These are phyloP conservation scores for Thelaira solivaga DNA, from an alignment of 2,888 invertebrate species.

Conservation along the genomic window DNA sequence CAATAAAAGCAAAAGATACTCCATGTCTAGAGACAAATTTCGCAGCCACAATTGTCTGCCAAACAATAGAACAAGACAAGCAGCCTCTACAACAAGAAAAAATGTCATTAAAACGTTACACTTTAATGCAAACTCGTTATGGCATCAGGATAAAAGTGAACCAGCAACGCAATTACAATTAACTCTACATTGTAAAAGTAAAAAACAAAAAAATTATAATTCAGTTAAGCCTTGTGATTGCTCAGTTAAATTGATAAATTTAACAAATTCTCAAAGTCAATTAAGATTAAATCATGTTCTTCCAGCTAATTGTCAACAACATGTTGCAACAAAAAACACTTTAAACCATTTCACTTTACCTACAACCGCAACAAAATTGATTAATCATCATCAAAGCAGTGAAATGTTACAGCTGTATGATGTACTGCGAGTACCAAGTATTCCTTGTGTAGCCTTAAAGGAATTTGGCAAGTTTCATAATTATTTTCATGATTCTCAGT, in stretches of 20 bases:
- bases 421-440: not conserved
- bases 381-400: not conserved
- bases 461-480: not conserved
- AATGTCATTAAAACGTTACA: conserved; percentile 4
- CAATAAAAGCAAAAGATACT: conserved; percentile 5
- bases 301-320: too few relatives aligned
- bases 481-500: not conserved
- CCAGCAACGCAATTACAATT: not conserved
- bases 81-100: not conserved
- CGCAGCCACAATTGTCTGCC: conserved; percentile 15
- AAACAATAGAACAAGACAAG: conserved; percentile 14
- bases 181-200: not conserved
- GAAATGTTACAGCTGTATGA: conserved; percentile 12
- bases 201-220: conserved; percentile 16
- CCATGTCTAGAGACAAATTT: conserved; percentile 9
- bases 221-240: not conserved
- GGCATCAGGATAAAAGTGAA: not conserved
- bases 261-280: not conserved
- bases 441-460: not conserved
- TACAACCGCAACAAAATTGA: not conserved
- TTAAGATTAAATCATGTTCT: too few relatives aligned
- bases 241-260: not conserved
- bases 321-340: too few relatives aligned
- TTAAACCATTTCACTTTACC: too few relatives aligned
- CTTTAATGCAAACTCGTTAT: conserved; percentile 6